Evolutionary conservation across 2,797 vertebrate species (phyloP), one percentile per base, ranked within the genome.

Genomic region (Hydrophis major): DNA sequence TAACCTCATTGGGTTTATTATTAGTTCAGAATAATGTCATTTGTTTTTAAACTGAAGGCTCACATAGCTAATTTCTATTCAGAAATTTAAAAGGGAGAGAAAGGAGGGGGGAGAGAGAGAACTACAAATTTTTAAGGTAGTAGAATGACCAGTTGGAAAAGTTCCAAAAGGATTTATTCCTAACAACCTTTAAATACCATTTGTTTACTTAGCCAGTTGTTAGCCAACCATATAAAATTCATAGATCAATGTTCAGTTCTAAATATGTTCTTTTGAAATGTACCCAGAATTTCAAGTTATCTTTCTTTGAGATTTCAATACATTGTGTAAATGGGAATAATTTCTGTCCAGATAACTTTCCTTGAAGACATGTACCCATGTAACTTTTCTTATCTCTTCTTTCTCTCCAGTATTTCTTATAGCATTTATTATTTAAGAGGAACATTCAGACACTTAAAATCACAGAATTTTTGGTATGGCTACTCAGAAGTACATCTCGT

Each of bases 1-100:
- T 95, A 96, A 95, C 96, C 92, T 95, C 91, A 95, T 96, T 96
- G 95, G 94, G 92, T 96, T 95, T 96, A 96, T 96, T 96, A 94
- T 91, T 94, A 93, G 90, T 94, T 94, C 93, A 94, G 91, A 96
- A 96, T 92, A 90, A 95, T 89, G 91, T 25, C 92, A 69, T n/a
- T 74, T 91, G 78, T 56, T 95, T 94, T 96, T 93, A 69, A 94
- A 92, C 83, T 95, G 96, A 96, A 96, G 97, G 96, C 95, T 97
- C 89, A 50, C 94, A 97, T 94, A 95, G 95, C 94, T 97, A 97
- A 91, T 88, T 42, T 88, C 57, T 28, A n/a, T 83, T 88, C 42
- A n/a, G 55, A 55, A 78, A 50, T 66, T 27, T 32, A 50, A n/a
- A 18, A 6, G 57, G 37, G 63, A 13, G 61, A 61, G 7, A 5